These are phyloP conservation scores for Penaeus vannamei DNA, from an alignment of 1,140 invertebrate species.

Conservation along the genomic window DNA sequence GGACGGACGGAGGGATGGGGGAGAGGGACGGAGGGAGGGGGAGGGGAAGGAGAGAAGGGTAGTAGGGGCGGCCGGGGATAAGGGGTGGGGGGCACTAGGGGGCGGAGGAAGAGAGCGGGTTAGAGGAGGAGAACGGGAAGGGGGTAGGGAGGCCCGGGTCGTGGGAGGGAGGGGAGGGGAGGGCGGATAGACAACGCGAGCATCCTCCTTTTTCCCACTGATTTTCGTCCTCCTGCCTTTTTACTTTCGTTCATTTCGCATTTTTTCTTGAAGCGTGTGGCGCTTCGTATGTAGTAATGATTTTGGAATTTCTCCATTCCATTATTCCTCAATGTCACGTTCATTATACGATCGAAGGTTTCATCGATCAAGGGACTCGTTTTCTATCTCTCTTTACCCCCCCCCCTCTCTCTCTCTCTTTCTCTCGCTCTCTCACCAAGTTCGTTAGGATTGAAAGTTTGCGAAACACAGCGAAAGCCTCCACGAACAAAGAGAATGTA, in stretches of 20 bases:
- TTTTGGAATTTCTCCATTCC: too few relatives aligned
- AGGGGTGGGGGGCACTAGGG: background rate
- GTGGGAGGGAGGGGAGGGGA: background rate
- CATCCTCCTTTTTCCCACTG: conserved; percentile 17
- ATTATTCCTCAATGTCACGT: too few relatives aligned
- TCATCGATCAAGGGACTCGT: too few relatives aligned
- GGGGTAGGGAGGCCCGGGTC: background rate
- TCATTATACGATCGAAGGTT: too few relatives aligned
- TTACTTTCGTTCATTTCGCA: background rate
- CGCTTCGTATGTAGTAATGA: too few relatives aligned
- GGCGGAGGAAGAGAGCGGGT: background rate
- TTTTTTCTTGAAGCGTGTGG: background rate
- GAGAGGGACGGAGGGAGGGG: background rate
- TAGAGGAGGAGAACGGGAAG: background rate
- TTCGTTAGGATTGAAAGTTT: background rate
- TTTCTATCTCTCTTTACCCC: too few relatives aligned
- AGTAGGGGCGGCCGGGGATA: background rate
- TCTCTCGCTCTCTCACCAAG: too few relatives aligned
- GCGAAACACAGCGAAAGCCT: conserved; percentile 8
- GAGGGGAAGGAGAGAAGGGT: background rate
- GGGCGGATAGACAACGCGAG: background rate
- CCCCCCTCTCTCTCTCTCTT: too few relatives aligned
- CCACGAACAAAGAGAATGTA: background rate
- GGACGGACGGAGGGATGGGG: background rate
- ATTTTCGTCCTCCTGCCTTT: conserved; percentile 13